Base-by-base conservation (phyloP, 2,113 vertebrate genomes). In the Synchiropus splendidus region DNA sequence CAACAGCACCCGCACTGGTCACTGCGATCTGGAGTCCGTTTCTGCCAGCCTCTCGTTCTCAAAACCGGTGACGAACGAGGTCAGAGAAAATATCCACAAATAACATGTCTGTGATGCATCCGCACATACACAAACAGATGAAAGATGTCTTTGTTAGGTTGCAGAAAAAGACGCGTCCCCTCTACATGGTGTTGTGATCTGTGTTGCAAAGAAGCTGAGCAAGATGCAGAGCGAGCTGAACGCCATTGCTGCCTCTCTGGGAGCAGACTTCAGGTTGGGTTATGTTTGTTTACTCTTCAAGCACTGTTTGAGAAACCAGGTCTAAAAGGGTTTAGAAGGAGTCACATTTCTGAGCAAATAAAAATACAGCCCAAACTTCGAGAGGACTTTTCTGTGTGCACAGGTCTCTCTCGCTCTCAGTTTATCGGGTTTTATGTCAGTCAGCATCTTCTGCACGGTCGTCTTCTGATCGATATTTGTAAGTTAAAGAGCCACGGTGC, bases 151-250 rank as follows among this genome's bases (percentile, higher is more conserved):
- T 27, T 27, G 21, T 27, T 8, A 85, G 78, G 49, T 49, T 3
- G 51, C 54, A 38, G 61, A 83, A 36, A 68, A 74, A 54, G 78
- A 74, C 5, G 39, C 58, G 6, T 80, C 79, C 1, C 86, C 88
- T 12, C 83, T 98, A 37, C 55, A 49, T 1, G 72, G 75, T 36
- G 85, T 90, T 16, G 92, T 98, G 45, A 72, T 97, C 33, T 97
- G 76, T 68, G 92, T 99, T 33, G 93, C 90, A 58, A 99, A 92
- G 81, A 99, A 97, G 57, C 87, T 99, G 31, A 83, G 73, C 66
- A 93, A 90, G 74, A 92, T 85, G 78, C 94, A 98, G 64, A 80
- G 85, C 47, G 90, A 99, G 32, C 79, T 99, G 13, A 94, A 95
- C 10, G 88, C 86, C 31, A 49, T 88, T 2, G 92, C 92, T 44